phyloP scores from a whole-genome alignment of 1,140 invertebrate genomes.

The Drosophila dunni region DNA sequence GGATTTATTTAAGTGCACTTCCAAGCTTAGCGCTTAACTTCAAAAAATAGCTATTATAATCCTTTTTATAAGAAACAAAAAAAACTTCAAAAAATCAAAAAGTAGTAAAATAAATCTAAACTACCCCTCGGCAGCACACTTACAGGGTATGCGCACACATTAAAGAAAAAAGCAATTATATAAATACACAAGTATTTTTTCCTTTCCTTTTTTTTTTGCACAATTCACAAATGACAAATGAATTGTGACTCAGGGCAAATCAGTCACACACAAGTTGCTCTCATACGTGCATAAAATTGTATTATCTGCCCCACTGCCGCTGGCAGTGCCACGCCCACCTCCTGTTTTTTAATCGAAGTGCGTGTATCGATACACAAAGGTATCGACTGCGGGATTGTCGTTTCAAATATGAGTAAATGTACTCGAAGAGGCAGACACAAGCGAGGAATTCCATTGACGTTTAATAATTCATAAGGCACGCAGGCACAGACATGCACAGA shows the following conservation, averaged over 20 bases:
- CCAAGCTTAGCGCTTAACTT: no score
- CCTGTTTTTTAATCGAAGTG: not conserved
- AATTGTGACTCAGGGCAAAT: conserved; percentile 8
- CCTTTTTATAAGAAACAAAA: no score
- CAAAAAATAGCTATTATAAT: no score
- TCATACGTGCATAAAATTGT: conserved; percentile 9
- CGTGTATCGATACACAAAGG: conserved; percentile 31
- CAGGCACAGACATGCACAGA: conserved; percentile 19
- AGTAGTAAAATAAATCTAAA: not conserved
- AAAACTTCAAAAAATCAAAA: not conserved
- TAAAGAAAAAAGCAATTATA: conserved; percentile 17
- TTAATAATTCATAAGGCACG: conserved; percentile 70
- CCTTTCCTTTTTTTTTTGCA: not conserved
- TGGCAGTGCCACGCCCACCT: not conserved
- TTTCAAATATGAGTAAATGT: conserved; percentile 63
- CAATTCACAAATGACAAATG: conserved; percentile 16
- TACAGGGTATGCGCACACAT: conserved; percentile 17
- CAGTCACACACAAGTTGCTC: conserved; percentile 8
- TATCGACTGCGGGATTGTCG: conserved; percentile 37
- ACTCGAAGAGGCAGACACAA: conserved; percentile 41
- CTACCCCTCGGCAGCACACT: not conserved
- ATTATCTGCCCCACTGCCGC: not conserved
- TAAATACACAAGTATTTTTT: no score
- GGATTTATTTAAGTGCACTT: not conserved
- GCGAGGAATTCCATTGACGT: conserved; percentile 48